Evolutionary conservation across 2,113 vertebrate species (phyloP).

Genomic region (Pseudorhombus dupliciocellatus): DNA sequence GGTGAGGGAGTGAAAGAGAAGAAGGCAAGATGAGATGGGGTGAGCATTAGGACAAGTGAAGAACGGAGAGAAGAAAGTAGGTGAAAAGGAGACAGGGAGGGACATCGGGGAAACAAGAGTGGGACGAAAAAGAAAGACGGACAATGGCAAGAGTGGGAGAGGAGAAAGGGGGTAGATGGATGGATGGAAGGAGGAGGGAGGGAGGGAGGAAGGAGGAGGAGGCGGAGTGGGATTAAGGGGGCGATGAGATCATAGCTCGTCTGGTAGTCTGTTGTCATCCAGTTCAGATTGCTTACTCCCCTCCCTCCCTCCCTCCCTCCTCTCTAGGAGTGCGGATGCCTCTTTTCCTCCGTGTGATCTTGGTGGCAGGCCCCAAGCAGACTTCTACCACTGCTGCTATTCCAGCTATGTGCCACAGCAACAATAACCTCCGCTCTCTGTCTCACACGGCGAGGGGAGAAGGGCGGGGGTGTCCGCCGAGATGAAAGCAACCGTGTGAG

Average conservation of each 20-base stretch:
- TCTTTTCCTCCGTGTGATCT: conserved; percentile 71
- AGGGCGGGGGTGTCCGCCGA: background rate
- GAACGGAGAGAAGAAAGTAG: conserved; percentile 58
- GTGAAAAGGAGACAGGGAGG: conserved; percentile 24
- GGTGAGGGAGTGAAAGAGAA: conserved; percentile 51
- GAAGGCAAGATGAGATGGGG: conserved; percentile 61
- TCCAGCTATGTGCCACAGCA: conserved; percentile 57
- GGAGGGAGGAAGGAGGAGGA: conserved; percentile 61
- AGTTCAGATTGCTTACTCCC: conserved; percentile 80
- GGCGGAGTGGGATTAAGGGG: conserved; percentile 58
- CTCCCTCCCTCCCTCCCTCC: conserved; percentile 22
- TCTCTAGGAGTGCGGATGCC: conserved; percentile 68
- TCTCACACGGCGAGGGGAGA: conserved; percentile 4
- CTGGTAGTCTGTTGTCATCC: conserved; percentile 86
- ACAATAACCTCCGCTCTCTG: conserved; percentile 58
- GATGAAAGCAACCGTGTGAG: conserved; percentile 39
- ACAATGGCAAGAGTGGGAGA: conserved; percentile 58
- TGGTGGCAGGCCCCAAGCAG: conserved; percentile 54
- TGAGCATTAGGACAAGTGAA: conserved; percentile 44
- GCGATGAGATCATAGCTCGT: conserved; percentile 86
- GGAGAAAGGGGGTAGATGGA: conserved; percentile 59
- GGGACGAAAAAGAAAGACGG: conserved; percentile 46
- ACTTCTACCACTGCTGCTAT: conserved; percentile 69
- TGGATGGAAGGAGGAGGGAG: conserved; percentile 42
- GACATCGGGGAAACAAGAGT: conserved; percentile 42